These are phyloP conservation scores for Anagyrus pseudococci DNA, from an alignment of 2,888 invertebrate genomes.

Conservation along the genomic window DNA sequence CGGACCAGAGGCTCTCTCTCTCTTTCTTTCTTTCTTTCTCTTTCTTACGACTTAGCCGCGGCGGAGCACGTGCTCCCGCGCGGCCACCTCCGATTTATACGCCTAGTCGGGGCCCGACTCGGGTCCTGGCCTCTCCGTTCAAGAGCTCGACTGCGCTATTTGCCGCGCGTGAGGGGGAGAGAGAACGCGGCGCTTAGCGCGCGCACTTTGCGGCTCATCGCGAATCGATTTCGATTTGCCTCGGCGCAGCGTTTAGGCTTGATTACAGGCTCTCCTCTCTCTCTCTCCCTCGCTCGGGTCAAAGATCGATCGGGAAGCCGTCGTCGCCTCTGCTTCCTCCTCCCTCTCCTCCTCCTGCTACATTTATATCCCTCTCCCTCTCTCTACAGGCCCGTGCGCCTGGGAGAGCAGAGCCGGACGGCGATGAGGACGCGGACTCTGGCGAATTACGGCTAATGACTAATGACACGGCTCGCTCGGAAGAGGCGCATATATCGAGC, in stretches of 20 bases:
- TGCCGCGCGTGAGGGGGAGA: too few species aligned
- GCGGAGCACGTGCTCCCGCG: slow-evolving; percentile 38
- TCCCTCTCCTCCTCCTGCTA: too few species aligned
- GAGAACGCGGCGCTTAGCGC: too few species aligned
- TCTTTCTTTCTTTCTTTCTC: neutral
- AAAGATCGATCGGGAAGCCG: slow-evolving; percentile 23
- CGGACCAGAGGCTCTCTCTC: slow-evolving; percentile 15
- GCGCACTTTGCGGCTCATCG: neutral
- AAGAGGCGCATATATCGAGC: slow-evolving; percentile 51
- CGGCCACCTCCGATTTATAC: neutral
- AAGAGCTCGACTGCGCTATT: too few species aligned
- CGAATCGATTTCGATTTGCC: slow-evolving; percentile 31
- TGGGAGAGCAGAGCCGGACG: slow-evolving; percentile 34
- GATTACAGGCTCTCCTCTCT: slow-evolving; percentile 45
- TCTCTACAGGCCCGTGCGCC: neutral
- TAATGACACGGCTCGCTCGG: too few species aligned
- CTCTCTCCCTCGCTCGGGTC: slow-evolving; percentile 16
- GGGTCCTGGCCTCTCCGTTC: too few species aligned
- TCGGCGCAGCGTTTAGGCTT: slow-evolving; percentile 57
- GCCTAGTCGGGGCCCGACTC: neutral
- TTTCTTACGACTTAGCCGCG: too few species aligned
- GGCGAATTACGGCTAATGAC: too few species aligned
- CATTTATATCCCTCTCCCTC: too few species aligned
- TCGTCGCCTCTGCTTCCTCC: too few species aligned
- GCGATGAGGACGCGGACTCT: too few species aligned